phyloP scores from a whole-genome alignment of 2,113 vertebrate genomes.

The Rhinichthys klamathensis region DNA sequence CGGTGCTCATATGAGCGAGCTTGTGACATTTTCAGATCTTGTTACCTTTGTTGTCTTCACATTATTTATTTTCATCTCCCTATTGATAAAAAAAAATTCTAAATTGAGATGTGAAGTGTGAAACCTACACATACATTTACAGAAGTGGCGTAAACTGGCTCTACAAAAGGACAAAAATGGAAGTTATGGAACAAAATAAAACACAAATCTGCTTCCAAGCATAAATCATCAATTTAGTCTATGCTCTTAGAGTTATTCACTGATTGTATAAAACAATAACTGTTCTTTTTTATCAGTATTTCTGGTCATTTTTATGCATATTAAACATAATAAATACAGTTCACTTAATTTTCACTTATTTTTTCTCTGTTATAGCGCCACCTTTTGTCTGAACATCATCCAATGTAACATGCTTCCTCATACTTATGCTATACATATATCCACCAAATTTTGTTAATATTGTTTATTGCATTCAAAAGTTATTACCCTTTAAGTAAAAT shows the following conservation, averaged over 20 bases:
- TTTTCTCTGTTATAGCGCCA: not conserved
- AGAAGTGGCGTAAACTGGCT: not conserved
- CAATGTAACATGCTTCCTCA: not conserved
- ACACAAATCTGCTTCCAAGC: not conserved
- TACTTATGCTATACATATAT: not conserved
- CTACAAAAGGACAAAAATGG: too few species aligned
- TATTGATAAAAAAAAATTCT: not conserved
- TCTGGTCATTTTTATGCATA: too few species aligned
- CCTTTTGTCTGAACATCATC: not conserved
- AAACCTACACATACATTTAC: not conserved
- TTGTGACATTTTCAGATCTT: not conserved
- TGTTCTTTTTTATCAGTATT: not conserved
- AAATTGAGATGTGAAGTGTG: not conserved
- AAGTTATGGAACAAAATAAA: not conserved
- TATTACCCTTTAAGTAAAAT: not conserved
- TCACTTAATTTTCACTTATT: not conserved
- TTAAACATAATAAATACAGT: too few species aligned
- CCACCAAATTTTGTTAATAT: not conserved
- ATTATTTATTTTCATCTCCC: not conserved
- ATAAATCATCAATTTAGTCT: not conserved
- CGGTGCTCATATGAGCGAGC: not conserved
- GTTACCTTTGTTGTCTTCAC: not conserved
- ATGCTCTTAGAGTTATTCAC: too few species aligned
- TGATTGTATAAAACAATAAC: not conserved
- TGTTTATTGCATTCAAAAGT: not conserved